Percentiles rank a stretch among this genome's conserved stretches.
Evolutionary conservation across 2,113 vertebrate genomes (phyloP).

Genomic region (Ctenomys sociabilis): DNA sequence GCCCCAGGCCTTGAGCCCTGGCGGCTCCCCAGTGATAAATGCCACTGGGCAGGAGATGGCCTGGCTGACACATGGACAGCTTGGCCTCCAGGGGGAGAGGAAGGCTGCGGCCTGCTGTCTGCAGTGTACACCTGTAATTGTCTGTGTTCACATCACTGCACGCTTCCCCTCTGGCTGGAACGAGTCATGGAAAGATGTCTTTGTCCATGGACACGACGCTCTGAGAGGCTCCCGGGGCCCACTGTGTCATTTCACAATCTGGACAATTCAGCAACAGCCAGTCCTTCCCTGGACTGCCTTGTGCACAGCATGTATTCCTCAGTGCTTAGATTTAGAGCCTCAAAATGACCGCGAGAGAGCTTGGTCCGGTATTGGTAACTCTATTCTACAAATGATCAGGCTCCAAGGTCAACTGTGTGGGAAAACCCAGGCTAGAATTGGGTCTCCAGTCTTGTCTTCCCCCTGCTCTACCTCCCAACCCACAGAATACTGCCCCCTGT

Average conservation of each 20-base stretch:
- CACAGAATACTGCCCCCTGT: not conserved
- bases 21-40: not conserved
- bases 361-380: not conserved
- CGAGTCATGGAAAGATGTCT: not conserved
- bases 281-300: not conserved
- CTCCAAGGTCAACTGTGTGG: not conserved
- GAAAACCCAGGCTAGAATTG: not conserved
- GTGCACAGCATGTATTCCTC: not conserved
- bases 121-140: slow-evolving; percentile 5
- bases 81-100: not conserved
- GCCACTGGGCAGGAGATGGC: not conserved
- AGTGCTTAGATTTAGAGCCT: slow-evolving; percentile 11
- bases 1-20: not conserved
- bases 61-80: not conserved
- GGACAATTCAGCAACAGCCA: not conserved
- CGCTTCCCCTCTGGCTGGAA: slow-evolving; percentile 41
- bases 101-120: not conserved
- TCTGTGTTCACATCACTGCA: not conserved
- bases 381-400: not conserved
- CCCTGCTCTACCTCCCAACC: not conserved
- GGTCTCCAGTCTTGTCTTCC: not conserved
- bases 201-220: not conserved
- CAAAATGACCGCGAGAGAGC: not conserved
- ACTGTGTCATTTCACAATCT: not conserved
- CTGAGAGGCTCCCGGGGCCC: not conserved